A percentile compares a stretch with the other conserved stretches of the same genome.
These are phyloP conservation scores for Cremastinae sp. DNA, from an alignment of 2,888 invertebrate species.

Conservation along the genomic window DNA sequence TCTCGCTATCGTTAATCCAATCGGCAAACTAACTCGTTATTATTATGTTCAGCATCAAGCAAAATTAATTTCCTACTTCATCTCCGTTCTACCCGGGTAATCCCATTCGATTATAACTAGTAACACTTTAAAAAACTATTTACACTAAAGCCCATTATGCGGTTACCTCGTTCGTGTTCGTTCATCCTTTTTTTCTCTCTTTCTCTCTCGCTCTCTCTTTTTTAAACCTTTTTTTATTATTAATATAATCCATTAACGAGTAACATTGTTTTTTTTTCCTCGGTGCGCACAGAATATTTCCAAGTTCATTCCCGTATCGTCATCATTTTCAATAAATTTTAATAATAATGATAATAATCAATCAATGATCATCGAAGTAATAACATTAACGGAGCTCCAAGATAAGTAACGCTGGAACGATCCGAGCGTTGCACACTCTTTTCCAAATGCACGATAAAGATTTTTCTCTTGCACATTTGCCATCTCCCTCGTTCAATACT, in stretches of 20 bases:
- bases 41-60: too few species aligned
- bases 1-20: too few species aligned
- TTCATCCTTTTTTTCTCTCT: constrained; percentile 68
- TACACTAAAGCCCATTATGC: constrained; percentile 79
- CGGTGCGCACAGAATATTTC: constrained; percentile 28
- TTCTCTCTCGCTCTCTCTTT: constrained; percentile 51
- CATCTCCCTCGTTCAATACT: constrained; percentile 55
- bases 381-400: constrained; percentile 70
- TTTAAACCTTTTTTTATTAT: constrained; percentile 53
- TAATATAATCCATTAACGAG: constrained; percentile 51
- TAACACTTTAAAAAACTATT: constrained; percentile 80
- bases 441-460: constrained; percentile 70
- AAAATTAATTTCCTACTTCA: background rate
- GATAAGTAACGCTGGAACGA: constrained; percentile 63
- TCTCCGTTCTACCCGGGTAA: constrained; percentile 33
- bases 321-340: constrained; percentile 25
- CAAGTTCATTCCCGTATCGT: constrained; percentile 8
- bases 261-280: constrained; percentile 53
- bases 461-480: constrained; percentile 54
- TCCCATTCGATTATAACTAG: constrained; percentile 66
- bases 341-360: constrained; percentile 63
- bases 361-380: constrained; percentile 67
- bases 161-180: constrained; percentile 73
- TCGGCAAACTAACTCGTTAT: too few species aligned
- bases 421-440: constrained; percentile 67